phyloP scores from a whole-genome alignment of 2,888 invertebrate species.

The Chorisops tibialis region DNA sequence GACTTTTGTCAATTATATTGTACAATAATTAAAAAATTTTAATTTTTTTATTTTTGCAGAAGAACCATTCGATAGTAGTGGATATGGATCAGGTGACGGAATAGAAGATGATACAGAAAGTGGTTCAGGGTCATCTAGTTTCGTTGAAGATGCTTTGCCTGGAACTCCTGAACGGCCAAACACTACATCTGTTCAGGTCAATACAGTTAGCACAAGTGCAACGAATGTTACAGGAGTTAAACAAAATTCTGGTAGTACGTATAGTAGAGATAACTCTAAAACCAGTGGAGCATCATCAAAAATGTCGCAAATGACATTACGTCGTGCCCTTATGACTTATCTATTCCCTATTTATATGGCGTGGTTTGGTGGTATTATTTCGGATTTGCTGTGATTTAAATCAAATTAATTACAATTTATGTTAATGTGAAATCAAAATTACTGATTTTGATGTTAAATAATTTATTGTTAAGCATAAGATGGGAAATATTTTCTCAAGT shows the following conservation, averaged over 20 bases:
- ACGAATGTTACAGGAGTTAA: constrained; percentile 32
- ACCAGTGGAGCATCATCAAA: constrained; percentile 35
- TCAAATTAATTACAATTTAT: constrained; percentile 3
- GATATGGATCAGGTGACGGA: constrained; percentile 70
- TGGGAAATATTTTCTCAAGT: constrained; percentile 10
- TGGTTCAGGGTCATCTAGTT: constrained; percentile 51
- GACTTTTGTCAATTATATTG: no score
- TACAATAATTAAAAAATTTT: no score
- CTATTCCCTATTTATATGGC: constrained; percentile 78
- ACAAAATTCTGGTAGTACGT: constrained; percentile 38
- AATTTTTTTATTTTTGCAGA: constrained; percentile 47
- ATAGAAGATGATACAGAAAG: constrained; percentile 51
- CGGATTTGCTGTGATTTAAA: constrained; percentile 73
- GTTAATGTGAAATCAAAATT: neutral
- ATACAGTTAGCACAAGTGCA: constrained; percentile 35
- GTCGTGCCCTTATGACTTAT: constrained; percentile 62
- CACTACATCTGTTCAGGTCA: constrained; percentile 28
- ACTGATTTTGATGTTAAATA: neutral
- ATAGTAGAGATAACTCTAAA: constrained; percentile 11
- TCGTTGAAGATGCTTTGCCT: constrained; percentile 37
- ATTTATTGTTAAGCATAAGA: constrained; percentile 23
- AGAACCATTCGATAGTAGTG: constrained; percentile 61
- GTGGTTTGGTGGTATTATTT: constrained; percentile 80
- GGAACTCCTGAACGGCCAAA: neutral
- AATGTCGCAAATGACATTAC: constrained; percentile 36